Percentiles rank a stretch among this genome's conserved stretches.
phyloP scores from a whole-genome alignment of 2,888 invertebrate genomes.

The Melipona bicolor region DNA sequence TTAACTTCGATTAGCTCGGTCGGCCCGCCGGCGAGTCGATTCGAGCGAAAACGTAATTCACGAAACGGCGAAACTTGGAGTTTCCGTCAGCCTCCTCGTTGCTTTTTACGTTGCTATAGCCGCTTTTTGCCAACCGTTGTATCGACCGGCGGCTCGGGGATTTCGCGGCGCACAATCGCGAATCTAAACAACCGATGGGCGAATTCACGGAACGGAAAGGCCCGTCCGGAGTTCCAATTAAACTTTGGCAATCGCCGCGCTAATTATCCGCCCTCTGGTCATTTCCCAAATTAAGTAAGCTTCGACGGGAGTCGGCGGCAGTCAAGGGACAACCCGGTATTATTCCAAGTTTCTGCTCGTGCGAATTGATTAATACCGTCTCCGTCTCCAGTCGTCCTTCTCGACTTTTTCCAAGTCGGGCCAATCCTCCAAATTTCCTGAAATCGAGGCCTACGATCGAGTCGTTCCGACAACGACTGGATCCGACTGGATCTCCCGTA shows the following conservation, averaged over 20 bases:
- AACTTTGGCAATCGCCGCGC: conserved; percentile 73
- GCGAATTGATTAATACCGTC: conserved; percentile 54
- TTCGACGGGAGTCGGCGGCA: conserved; percentile 6
- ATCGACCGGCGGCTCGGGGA: neutral
- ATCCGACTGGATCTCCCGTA: too few relatives aligned
- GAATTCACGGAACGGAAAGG: conserved; percentile 56
- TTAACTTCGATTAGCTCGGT: neutral
- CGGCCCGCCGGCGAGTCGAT: neutral
- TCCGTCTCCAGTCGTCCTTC: neutral
- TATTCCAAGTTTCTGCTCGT: conserved; percentile 49
- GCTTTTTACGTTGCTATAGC: neutral
- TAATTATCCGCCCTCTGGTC: conserved; percentile 73
- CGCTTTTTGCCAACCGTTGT: neutral
- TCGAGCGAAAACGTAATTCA: neutral
- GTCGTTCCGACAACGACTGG: neutral
- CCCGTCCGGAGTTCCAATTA: conserved; percentile 72
- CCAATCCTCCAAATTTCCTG: neutral
- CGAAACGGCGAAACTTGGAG: neutral
- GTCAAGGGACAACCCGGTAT: conserved; percentile 13
- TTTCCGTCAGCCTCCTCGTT: neutral
- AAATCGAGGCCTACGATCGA: neutral
- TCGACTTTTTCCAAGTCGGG: neutral
- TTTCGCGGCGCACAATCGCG: conserved; percentile 27
- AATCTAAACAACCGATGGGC: conserved; percentile 45
- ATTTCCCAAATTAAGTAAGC: conserved; percentile 72